These are phyloP conservation scores for Trachelipus rathkii DNA, from an alignment of 1,140 invertebrate genomes.

Conservation along the genomic window DNA sequence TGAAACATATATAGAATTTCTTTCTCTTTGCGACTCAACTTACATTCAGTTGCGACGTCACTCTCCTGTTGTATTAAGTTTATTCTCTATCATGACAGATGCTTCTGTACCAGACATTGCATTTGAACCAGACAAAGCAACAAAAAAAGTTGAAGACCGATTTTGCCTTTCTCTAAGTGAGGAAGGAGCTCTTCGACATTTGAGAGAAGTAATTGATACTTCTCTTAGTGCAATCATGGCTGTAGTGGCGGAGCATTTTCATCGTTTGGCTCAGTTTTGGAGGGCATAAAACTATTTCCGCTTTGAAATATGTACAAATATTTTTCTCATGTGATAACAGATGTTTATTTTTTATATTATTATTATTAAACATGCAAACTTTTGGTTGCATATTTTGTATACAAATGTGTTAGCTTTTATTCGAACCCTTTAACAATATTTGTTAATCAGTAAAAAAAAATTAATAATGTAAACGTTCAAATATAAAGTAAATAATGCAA, in stretches of 20 bases:
- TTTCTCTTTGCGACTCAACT: conserved; percentile 91
- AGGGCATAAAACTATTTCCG: not conserved
- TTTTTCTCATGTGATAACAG: not conserved
- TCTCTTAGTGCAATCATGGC: conserved; percentile 95
- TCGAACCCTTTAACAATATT: too few species aligned
- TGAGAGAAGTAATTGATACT: conserved; percentile 87
- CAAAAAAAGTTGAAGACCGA: conserved; percentile 87
- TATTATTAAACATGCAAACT: too few species aligned
- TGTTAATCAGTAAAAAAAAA: too few species aligned
- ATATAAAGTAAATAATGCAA: too few species aligned
- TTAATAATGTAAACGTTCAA: too few species aligned
- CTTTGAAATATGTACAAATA: not conserved
- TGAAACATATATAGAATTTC: conserved; percentile 91
- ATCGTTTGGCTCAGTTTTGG: conserved; percentile 81
- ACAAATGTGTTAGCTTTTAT: too few species aligned
- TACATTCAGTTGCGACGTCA: conserved; percentile 90
- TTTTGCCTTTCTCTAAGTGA: conserved; percentile 76
- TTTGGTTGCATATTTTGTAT: too few species aligned
- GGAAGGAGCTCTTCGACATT: conserved; percentile 91
- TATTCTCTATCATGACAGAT: conserved; percentile 98
- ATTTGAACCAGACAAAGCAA: conserved; percentile 97
- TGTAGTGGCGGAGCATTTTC: conserved; percentile 89
- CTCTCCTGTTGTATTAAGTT: conserved; percentile 92
- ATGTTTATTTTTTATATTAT: too few species aligned
- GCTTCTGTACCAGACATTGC: conserved; percentile 98